Evolutionary conservation across 2,797 vertebrate genomes (phyloP), one percentile per base, ranked within the genome.

Genomic region (Nannoperca obscura): DNA sequence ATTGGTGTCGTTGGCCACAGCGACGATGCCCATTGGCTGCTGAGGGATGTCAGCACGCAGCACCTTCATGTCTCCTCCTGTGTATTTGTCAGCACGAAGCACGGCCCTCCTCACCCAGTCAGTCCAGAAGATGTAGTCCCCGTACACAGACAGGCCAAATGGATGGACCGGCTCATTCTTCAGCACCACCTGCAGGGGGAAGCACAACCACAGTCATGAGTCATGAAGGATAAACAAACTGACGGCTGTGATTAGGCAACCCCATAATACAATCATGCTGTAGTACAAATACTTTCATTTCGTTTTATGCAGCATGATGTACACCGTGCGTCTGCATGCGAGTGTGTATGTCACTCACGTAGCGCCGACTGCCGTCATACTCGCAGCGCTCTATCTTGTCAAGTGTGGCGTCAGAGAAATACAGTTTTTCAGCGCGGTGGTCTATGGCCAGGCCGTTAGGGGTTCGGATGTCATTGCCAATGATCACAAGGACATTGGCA

Each of bases 341-440:
- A 15, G 40, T 20, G 59, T 24, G 42, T 19, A 2, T n/a, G 30
- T 63, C 54, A 96, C 98, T 97, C 94, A 99, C 98, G 0, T 98
- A 95, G 85, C 98, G 97, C 22, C 93, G 93, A 60, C 93, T 96
- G 69, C 98, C 98, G 0, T 99, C 98, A 0, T 99, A 99, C 84
- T 99, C 98, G 83, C 98, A 99, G 63, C 98, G 97, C 83, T 99
- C 98, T 0, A 99, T 99, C 92, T 99, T 99, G 94, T 99, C 98
- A 78, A 99, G 93, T 0, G 98, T 98, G 91, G 98, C 98, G 0
- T 99, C 98, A 0, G 97, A 98, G 94, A 99, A 99, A 78, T 99
- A 99, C 5, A 99, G 97, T 78, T 99, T 99, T 90, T 99, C 98
- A 0, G 98, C 96, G 0, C 95, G 96, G 93, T 99, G 98, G 94